These are phyloP conservation scores for Grallaria varia DNA, from an alignment of 2,113 vertebrate species.

Conservation along the genomic window DNA sequence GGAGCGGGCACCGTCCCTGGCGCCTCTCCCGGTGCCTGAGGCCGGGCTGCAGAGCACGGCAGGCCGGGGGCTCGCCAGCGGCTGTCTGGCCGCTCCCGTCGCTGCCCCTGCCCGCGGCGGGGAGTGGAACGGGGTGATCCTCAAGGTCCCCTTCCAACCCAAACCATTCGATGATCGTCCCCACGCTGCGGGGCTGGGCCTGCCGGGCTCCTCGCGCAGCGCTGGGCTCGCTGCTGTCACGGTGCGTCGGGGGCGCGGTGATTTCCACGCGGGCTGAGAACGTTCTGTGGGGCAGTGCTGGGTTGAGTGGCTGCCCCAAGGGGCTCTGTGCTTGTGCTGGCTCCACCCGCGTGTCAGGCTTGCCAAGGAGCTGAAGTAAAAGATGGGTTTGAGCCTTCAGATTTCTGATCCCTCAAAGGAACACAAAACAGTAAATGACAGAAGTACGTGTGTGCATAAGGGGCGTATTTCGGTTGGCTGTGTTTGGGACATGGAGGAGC, in stretches of 20 bases:
- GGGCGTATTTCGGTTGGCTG: not conserved
- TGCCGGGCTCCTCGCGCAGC: accelerated
- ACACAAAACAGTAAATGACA: not conserved
- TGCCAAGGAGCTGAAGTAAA: not conserved
- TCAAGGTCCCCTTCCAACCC: not conserved
- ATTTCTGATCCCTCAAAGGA: not conserved
- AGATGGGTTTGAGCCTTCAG: not conserved
- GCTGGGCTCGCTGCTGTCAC: not conserved
- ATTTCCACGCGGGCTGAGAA: not conserved
- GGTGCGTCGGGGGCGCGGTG: accelerated
- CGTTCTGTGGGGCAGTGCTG: not conserved
- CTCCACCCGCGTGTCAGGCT: not conserved
- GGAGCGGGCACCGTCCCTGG: not conserved
- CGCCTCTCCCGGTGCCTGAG: not conserved
- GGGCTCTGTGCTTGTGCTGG: not conserved
- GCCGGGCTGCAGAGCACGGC: not conserved
- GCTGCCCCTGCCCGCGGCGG: not conserved
- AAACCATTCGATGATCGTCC: not conserved
- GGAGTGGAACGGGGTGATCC: not conserved
- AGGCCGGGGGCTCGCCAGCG: not conserved
- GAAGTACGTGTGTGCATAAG: accelerated
- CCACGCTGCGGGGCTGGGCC: not conserved
- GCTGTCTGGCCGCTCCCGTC: too few relatives aligned
- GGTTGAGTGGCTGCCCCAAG: too few relatives aligned
- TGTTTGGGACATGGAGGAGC: accelerated